Evolutionary conservation across 35 echinoderm and acorn worm species (phyloP).

Genomic region (Ophiothrix spiculata): DNA sequence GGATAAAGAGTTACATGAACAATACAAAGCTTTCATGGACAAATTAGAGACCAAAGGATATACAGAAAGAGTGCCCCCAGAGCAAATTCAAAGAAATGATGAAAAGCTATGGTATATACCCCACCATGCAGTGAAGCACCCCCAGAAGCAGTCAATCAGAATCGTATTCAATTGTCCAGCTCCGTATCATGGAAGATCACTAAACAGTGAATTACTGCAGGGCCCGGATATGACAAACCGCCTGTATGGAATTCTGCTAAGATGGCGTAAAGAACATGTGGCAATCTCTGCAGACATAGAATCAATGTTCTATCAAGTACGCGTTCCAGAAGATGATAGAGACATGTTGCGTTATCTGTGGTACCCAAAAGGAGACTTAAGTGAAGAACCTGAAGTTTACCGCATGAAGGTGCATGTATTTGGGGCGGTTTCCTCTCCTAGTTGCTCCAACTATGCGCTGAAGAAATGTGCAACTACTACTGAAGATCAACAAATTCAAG

Average conservation of each 20-base stretch:
- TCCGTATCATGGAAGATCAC: conserved; percentile 1
- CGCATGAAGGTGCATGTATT: background rate
- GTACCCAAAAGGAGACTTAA: conserved; percentile 25
- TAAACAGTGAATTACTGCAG: conserved; percentile 21
- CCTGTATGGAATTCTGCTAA: background rate
- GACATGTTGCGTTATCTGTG: conserved; percentile 38
- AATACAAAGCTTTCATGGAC: conserved; percentile 28
- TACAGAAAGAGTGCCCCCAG: background rate
- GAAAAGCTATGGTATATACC: background rate
- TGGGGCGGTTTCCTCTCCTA: background rate
- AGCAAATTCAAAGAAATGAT: background rate
- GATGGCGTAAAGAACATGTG: conserved; percentile 9
- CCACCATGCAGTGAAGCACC: background rate
- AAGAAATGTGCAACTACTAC: background rate
- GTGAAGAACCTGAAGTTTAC: background rate
- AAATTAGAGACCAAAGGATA: background rate
- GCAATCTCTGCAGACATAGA: conserved; percentile 16
- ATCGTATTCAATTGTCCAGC: conserved; percentile 18
- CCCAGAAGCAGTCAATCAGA: background rate
- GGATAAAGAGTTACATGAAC: conserved; percentile 20
- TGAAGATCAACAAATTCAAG: background rate
- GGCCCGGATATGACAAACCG: conserved; percentile 19
- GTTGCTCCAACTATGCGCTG: background rate
- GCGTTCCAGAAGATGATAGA: background rate
- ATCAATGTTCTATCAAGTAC: conserved; percentile 25